Base-by-base conservation (phyloP, 2,888 invertebrate species). In the Malthinus flaveolus region DNA sequence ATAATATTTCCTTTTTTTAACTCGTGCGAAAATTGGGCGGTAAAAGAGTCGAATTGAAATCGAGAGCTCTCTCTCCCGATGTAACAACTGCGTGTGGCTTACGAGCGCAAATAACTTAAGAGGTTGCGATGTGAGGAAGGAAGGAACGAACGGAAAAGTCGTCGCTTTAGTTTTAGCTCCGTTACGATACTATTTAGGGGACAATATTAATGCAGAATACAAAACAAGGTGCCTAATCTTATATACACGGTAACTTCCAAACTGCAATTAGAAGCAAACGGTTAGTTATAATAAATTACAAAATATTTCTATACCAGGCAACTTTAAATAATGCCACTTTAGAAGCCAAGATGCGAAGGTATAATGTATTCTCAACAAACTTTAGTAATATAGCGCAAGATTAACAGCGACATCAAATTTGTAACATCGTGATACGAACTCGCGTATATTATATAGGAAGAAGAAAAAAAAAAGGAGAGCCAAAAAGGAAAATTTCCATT, bases 191-290 rank as follows among this genome's bases (percentile, higher is more conserved):
- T 61, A 58, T 62, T 62, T 56, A 56, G 56, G 59, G 59, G 62
- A 63, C 61, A 54, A 59, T 56, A 63, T 63, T 63, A 63, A 63
- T 63, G 59, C 61, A 61, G 61, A 59, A 61, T 61, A 63, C 63
- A 61, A 63, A 63, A 61, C 63, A 61, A 61, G 61, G 63, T 61
- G 61, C 57, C 61, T 61, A 62, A 62, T 62, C 62, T 62, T 59
- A 62, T 59, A 65, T 59, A 65, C 62, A 59, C 62, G 61, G 62
- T 55, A 67, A 67, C 62, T 72, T 70, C 70, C 66, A 71, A 73
- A 74, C 73, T 71, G 75, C 74, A 75, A 75, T 75, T 75, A 75
- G 75, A 71, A 73, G 71, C 74, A 75, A 74, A 71, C 73, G 73
- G 70, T 71, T 71, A 69, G 68, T 72, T 69, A 71, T 73, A 68